Evolutionary conservation across 2,888 invertebrate species (phyloP).

Genomic region (Steromphala cineraria): DNA sequence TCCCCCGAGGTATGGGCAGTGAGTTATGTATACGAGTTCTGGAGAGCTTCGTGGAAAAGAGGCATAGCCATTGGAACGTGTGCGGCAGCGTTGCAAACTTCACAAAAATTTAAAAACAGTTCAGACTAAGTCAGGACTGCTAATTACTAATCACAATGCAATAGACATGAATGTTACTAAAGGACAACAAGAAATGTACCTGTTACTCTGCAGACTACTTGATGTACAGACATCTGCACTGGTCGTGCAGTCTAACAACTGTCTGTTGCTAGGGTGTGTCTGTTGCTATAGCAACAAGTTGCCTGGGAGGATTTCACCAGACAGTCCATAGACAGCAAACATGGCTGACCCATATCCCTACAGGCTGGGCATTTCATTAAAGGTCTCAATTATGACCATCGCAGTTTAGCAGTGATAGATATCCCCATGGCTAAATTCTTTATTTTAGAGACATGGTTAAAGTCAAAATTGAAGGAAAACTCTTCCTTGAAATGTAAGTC

Average conservation of each 20-base stretch:
- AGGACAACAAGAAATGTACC: background rate
- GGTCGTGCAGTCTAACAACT: background rate
- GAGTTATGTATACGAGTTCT: too few species aligned
- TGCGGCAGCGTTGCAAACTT: too few species aligned
- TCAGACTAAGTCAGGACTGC: background rate
- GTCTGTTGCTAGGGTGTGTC: background rate
- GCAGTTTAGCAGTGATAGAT: too few species aligned
- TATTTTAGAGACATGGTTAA: too few species aligned
- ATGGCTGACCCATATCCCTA: background rate
- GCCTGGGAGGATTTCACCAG: constrained; percentile 10
- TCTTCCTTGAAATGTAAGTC: too few species aligned
- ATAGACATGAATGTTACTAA: background rate
- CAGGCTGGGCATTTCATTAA: too few species aligned
- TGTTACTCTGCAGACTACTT: background rate
- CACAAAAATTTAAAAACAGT: background rate
- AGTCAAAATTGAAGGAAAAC: too few species aligned
- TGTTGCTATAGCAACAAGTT: background rate
- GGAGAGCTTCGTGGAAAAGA: too few species aligned
- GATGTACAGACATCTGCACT: background rate
- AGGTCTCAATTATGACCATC: too few species aligned
- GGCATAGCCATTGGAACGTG: too few species aligned
- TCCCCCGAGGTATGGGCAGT: too few species aligned
- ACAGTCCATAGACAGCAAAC: background rate
- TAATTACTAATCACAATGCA: background rate
- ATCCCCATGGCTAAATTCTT: too few species aligned